Evolutionary conservation across 2,888 invertebrate species (phyloP).

Genomic region (Adelphocoris suturalis): DNA sequence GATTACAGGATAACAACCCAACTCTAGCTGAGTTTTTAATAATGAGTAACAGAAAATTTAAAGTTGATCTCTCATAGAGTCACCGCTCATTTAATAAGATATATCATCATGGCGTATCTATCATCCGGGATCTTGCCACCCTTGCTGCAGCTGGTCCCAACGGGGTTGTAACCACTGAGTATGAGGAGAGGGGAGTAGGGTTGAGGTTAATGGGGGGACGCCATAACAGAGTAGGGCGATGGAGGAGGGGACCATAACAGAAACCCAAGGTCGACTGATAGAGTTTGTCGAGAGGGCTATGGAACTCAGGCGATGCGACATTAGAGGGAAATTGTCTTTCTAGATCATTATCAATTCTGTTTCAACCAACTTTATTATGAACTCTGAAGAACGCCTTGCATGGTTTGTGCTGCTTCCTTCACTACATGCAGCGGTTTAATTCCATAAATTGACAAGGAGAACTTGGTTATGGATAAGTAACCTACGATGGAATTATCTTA

Average conservation of each 20-base stretch:
- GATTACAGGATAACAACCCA: constrained; percentile 4
- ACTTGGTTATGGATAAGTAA: no score
- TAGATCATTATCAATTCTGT: constrained; percentile 1
- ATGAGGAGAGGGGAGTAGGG: not conserved
- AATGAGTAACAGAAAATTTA: constrained; percentile 36
- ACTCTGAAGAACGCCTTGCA: not conserved
- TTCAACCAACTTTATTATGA: constrained; percentile 7
- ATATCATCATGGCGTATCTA: constrained; percentile 11
- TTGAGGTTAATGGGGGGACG: no score
- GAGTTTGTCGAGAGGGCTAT: not conserved
- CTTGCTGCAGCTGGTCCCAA: not conserved
- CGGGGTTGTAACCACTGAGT: constrained; percentile 23
- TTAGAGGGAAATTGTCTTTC: not conserved
- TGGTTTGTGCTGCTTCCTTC: no score
- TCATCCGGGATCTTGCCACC: constrained; percentile 26
- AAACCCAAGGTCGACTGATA: constrained; percentile 23
- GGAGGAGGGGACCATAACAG: not conserved
- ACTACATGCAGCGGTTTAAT: no score
- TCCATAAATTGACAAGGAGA: no score
- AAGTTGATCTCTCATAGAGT: constrained; percentile 8
- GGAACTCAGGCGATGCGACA: not conserved
- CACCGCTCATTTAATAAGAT: constrained; percentile 9
- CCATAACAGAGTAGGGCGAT: not conserved
- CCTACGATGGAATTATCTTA: no score
- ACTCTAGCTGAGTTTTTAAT: not conserved